Evolutionary conservation across 2,797 vertebrate genomes (phyloP).

Genomic region (Phataginus tetradactyla): DNA sequence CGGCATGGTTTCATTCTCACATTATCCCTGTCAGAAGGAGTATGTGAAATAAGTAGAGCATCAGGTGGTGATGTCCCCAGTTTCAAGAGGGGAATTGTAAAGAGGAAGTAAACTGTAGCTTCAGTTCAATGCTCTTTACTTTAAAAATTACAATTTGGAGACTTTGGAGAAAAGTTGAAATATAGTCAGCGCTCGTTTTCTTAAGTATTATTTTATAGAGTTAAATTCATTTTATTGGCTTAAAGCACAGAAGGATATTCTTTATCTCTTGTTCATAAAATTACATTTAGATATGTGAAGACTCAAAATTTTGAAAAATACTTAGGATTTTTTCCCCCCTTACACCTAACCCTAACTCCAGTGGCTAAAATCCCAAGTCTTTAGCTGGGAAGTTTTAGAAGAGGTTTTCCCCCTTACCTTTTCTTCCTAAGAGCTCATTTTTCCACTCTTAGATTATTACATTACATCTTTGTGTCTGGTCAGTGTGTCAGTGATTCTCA

Average conservation of each 20-base stretch:
- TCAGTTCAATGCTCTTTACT: background rate
- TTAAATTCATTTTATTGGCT: slow-evolving; percentile 29
- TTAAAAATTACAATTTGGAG: slow-evolving; percentile 12
- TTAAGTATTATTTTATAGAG: background rate
- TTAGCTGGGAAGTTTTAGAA: slow-evolving; percentile 2
- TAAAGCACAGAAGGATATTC: slow-evolving; percentile 7
- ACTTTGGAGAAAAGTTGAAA: slow-evolving; percentile 10
- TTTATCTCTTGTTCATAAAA: slow-evolving; percentile 19
- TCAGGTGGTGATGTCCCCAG: background rate
- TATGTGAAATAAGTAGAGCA: background rate
- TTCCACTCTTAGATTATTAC: background rate
- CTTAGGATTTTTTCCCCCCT: background rate
- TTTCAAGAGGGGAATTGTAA: background rate
- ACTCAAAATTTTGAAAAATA: background rate
- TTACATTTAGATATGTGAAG: slow-evolving; percentile 26
- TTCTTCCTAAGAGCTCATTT: background rate
- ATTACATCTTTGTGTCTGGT: background rate
- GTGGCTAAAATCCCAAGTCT: background rate
- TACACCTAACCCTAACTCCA: background rate
- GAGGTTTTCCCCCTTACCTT: background rate
- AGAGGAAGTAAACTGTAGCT: background rate
- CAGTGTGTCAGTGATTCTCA: background rate
- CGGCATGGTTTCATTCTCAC: background rate
- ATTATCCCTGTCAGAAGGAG: background rate
- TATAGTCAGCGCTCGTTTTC: background rate